Percentiles rank a stretch among this genome's conserved stretches.
Evolutionary conservation across 2,888 invertebrate species (phyloP).

Genomic region (Drosophila melanosoma): DNA sequence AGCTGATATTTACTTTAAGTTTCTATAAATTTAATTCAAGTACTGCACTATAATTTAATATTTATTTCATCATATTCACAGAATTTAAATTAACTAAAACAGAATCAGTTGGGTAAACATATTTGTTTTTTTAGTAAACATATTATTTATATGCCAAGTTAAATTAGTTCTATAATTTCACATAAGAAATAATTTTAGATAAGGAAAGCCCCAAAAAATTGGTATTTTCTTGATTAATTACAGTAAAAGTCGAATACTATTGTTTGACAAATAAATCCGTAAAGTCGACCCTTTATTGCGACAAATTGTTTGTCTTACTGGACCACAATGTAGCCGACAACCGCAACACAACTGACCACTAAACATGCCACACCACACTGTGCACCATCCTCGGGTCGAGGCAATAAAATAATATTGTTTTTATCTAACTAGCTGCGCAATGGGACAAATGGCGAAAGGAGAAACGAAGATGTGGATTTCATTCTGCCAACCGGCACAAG

Average conservation of each 20-base stretch:
- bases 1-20: background rate
- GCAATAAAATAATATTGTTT: slow-evolving; percentile 78
- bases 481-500: slow-evolving; percentile 1
- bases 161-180: background rate
- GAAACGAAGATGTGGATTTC: background rate
- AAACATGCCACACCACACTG: slow-evolving; percentile 24
- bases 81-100: too few relatives aligned
- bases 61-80: background rate
- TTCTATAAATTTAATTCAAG: background rate
- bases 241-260: background rate
- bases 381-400: slow-evolving; percentile 16
- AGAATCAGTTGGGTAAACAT: too few relatives aligned
- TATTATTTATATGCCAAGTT: background rate
- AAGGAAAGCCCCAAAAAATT: background rate
- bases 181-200: background rate
- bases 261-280: slow-evolving; percentile 5
- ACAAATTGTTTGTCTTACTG: slow-evolving; percentile 43
- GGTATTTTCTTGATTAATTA: background rate
- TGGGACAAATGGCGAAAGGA: slow-evolving; percentile 4
- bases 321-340: slow-evolving; percentile 14
- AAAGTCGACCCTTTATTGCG: slow-evolving; percentile 37
- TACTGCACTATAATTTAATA: background rate
- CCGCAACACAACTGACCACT: slow-evolving; percentile 33
- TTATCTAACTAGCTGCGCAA: slow-evolving; percentile 67
- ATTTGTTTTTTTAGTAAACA: background rate